Conservation (phyloP, 1,140 invertebrate genomes). For the Habropoda laboriosa region DNA sequence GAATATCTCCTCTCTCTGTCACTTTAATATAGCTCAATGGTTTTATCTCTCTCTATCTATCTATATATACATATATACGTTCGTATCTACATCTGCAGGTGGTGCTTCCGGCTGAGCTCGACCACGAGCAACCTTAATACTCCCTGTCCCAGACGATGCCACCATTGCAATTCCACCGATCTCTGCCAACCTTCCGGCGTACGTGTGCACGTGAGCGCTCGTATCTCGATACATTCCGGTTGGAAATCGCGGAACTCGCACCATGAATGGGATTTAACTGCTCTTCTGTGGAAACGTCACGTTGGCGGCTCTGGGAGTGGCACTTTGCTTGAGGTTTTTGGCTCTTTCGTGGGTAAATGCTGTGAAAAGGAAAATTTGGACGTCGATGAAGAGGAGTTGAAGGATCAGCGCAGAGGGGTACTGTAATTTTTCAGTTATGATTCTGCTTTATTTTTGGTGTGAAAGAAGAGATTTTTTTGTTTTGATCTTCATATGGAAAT, state of each 20-base stretch:
- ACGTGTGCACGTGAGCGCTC: not conserved
- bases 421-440: too few species aligned
- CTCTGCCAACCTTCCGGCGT: too few species aligned
- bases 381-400: too few species aligned
- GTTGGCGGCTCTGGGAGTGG: not conserved
- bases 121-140: constrained; percentile 21
- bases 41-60: too few species aligned
- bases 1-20: not conserved
- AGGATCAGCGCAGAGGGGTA: too few species aligned
- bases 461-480: too few species aligned
- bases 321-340: too few species aligned
- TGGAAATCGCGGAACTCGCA: not conserved
- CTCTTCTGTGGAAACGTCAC: not conserved
- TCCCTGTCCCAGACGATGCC: not conserved
- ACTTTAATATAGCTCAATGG: not conserved
- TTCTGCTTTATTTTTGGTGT: too few species aligned
- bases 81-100: constrained; percentile 20
- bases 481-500: too few species aligned
- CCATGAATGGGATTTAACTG: not conserved
- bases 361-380: too few species aligned
- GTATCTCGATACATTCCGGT: not conserved
- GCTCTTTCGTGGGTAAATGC: too few species aligned
- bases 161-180: not conserved
- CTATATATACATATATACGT: too few species aligned
- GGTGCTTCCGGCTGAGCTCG: constrained; percentile 11